Conservation (phyloP, 2,888 invertebrate species). For the Drosophila mimetica region DNA sequence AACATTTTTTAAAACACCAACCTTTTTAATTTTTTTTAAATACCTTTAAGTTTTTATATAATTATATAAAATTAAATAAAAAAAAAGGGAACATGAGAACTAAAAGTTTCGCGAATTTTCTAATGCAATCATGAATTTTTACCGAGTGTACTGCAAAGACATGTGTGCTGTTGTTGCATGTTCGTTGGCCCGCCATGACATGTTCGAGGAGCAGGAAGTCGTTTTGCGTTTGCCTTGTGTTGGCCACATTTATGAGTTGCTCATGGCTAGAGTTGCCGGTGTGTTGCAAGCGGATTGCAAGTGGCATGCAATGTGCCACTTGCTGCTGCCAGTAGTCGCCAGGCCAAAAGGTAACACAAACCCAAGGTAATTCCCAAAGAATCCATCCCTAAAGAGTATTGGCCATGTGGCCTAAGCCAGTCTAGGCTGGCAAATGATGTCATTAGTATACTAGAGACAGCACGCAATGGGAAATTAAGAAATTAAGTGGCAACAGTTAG, state of each 20-base stretch:
- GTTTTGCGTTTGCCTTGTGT: constrained; percentile 66
- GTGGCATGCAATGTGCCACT: constrained; percentile 68
- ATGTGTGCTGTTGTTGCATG: constrained; percentile 45
- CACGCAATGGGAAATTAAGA: constrained; percentile 72
- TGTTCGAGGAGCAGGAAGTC: constrained; percentile 78
- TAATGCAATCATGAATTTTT: not conserved
- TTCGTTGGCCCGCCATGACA: constrained; percentile 61
- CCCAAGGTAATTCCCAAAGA: not conserved
- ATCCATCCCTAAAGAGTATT: constrained; percentile 28
- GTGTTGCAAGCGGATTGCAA: constrained; percentile 58
- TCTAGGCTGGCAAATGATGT: constrained; percentile 65
- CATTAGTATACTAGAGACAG: constrained; percentile 55
- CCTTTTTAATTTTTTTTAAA: too few species aligned
- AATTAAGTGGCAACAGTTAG: constrained; percentile 72
- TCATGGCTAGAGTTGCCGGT: constrained; percentile 52
- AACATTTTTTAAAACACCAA: too few species aligned
- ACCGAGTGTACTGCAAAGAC: not conserved
- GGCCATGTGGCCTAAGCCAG: constrained; percentile 43
- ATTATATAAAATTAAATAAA: too few species aligned
- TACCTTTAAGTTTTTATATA: too few species aligned
- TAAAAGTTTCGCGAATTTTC: not conserved
- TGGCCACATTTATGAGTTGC: constrained; percentile 77
- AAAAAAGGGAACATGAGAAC: too few species aligned
- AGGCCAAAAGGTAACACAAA: constrained; percentile 8
- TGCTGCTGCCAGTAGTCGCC: constrained; percentile 22